A percentile compares a stretch with the other conserved stretches of the same genome.
Evolutionary conservation across 2,113 vertebrate genomes (phyloP).

Genomic region (Nanger granti): DNA sequence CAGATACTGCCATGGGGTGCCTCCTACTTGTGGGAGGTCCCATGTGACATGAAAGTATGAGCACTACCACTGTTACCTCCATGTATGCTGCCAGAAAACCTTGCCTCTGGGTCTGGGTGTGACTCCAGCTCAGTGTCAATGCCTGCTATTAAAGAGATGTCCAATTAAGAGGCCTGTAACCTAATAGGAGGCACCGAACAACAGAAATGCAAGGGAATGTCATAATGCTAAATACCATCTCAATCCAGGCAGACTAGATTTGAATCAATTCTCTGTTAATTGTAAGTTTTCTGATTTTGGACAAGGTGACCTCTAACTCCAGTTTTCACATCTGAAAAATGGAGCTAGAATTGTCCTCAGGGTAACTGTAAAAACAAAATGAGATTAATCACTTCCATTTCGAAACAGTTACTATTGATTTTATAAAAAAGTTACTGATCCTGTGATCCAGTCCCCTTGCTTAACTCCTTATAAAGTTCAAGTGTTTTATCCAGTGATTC

Average conservation of each 20-base stretch:
- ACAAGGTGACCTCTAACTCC: background rate
- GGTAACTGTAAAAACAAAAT: background rate
- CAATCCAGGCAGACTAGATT: background rate
- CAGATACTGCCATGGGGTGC: background rate
- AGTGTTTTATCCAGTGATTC: background rate
- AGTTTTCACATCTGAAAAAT: background rate
- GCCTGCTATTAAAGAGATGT: background rate
- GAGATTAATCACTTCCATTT: background rate
- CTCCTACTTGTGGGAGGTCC: too few species aligned
- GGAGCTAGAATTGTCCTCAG: background rate
- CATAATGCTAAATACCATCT: background rate
- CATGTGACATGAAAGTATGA: accelerated
- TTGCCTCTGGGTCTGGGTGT: background rate
- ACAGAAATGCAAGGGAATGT: background rate
- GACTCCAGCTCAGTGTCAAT: background rate
- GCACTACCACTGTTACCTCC: background rate
- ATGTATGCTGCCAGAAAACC: background rate
- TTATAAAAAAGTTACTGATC: background rate
- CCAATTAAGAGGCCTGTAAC: background rate
- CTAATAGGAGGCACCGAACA: background rate
- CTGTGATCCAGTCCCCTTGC: background rate
- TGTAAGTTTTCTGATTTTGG: background rate
- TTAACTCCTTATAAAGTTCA: background rate
- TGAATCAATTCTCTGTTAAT: background rate
- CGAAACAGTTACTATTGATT: background rate